A percentile compares a stretch with the other conserved stretches of the same genome.
These are phyloP conservation scores for Lepidocyrtinus sp. DNA, from an alignment of 2,888 invertebrate genomes.

Conservation along the genomic window DNA sequence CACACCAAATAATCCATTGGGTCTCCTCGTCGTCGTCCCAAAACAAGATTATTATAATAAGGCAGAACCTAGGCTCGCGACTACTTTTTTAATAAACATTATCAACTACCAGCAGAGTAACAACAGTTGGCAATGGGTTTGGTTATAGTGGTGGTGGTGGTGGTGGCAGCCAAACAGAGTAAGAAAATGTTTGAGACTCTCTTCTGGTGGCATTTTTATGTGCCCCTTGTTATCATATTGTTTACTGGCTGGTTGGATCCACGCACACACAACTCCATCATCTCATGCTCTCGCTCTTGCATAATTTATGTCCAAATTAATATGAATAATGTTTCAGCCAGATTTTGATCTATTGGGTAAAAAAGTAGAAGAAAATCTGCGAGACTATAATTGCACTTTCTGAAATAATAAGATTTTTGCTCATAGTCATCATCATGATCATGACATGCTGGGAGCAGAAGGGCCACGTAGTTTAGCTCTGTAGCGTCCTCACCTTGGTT, in stretches of 20 bases:
- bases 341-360: conserved; percentile 27
- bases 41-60: not conserved
- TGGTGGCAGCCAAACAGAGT: too few relatives aligned
- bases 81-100: too few relatives aligned
- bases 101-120: too few relatives aligned
- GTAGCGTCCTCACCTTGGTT: not conserved
- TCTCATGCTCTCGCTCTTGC: conserved; percentile 11
- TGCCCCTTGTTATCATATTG: not conserved
- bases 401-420: not conserved
- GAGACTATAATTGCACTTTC: not conserved
- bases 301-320: conserved; percentile 40
- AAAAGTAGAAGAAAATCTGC: conserved; percentile 8
- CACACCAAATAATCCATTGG: too few relatives aligned
- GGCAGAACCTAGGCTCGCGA: not conserved
- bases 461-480: not conserved
- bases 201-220: not conserved
- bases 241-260: too few relatives aligned
- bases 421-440: too few relatives aligned
- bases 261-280: not conserved
- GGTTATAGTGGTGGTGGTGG: not conserved
- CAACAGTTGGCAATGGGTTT: not conserved
- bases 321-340: conserved; percentile 21
- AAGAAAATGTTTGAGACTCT: not conserved
- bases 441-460: conserved; percentile 5
- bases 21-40: not conserved